Evolutionary conservation across 2,113 vertebrate genomes (phyloP).

Genomic region (Alces alces): DNA sequence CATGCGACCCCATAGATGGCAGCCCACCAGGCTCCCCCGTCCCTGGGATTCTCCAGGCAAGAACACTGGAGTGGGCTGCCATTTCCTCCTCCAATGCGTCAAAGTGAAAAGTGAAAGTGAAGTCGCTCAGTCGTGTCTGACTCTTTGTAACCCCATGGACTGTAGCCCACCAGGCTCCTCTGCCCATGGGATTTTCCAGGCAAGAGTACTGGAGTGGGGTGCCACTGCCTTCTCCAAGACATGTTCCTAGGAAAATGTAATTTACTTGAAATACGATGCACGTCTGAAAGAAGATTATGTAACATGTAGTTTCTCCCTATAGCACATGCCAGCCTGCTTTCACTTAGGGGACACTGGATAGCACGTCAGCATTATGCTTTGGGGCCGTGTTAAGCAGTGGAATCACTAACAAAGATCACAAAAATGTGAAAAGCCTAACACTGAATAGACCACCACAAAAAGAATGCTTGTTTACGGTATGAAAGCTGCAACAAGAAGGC

Average conservation of each 20-base stretch:
- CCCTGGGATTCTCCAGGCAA: too few species aligned
- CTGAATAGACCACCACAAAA: background rate
- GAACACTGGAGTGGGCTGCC: too few species aligned
- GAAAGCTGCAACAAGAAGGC: background rate
- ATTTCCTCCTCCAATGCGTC: too few species aligned
- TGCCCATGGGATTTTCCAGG: too few species aligned
- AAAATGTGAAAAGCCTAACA: background rate
- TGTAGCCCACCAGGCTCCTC: too few species aligned
- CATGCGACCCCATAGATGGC: too few species aligned
- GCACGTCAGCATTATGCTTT: background rate
- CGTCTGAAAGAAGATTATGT: background rate
- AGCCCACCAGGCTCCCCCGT: too few species aligned
- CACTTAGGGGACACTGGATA: background rate
- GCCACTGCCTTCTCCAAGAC: too few species aligned
- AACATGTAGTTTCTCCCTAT: background rate
- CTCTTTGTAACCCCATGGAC: too few species aligned
- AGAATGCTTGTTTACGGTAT: background rate
- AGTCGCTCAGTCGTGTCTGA: too few species aligned
- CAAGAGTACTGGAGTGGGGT: too few species aligned
- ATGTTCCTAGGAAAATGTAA: background rate
- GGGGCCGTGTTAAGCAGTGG: background rate
- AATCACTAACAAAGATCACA: background rate
- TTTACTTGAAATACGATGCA: background rate
- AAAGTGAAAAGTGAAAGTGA: too few species aligned
- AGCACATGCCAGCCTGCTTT: background rate